These are phyloP conservation scores for Sepioteuthis lessoniana DNA, from an alignment of 2,888 invertebrate species.

Conservation along the genomic window DNA sequence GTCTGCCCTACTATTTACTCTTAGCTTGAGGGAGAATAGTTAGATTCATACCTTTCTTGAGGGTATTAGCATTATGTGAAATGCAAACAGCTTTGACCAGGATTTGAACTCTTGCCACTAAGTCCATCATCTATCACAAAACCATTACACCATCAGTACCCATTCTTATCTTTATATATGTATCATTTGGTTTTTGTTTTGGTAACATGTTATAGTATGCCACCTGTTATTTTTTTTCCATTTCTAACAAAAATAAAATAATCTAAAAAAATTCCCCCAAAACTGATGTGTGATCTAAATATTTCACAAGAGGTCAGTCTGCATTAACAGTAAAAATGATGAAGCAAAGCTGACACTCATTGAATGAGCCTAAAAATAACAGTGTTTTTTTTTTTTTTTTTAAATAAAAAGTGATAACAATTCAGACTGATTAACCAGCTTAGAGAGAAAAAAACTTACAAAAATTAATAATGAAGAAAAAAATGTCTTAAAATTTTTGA, in stretches of 20 bases:
- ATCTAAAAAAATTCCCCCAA: neutral
- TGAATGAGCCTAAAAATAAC: constrained; percentile 33
- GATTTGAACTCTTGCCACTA: too few relatives aligned
- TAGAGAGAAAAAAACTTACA: neutral
- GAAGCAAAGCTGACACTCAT: neutral
- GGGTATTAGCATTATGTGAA: too few relatives aligned
- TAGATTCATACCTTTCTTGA: too few relatives aligned
- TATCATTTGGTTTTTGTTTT: neutral
- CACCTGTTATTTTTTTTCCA: neutral
- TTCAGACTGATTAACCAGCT: neutral
- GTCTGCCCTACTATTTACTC: too few relatives aligned
- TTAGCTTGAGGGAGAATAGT: too few relatives aligned
- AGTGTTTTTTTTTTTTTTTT: neutral
- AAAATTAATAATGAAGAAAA: neutral
- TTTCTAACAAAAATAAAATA: neutral
- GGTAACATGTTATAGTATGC: neutral
- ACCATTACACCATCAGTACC: too few relatives aligned
- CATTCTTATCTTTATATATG: neutral
- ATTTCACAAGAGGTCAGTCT: neutral
- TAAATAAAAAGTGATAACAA: neutral
- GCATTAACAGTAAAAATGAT: neutral
- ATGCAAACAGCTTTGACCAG: too few relatives aligned
- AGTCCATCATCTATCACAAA: too few relatives aligned
- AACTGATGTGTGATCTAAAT: neutral
- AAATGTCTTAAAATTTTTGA: neutral